phyloP scores from a whole-genome alignment of 2,888 invertebrate genomes.

The Acrobasis suavella region DNA sequence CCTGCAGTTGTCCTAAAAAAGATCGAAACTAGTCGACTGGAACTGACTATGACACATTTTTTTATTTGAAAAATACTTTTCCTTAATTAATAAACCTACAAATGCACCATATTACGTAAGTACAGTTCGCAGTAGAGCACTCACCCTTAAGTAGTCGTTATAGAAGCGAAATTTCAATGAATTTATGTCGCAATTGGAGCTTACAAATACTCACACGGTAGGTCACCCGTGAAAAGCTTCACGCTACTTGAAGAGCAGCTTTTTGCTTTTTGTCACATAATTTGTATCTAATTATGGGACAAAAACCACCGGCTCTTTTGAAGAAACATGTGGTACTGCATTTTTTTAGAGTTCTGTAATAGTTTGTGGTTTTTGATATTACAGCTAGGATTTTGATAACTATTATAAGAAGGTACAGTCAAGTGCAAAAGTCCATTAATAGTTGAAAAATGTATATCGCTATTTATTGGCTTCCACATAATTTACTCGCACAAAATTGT shows the following conservation, averaged over 20 bases:
- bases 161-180: no score
- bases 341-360: not conserved
- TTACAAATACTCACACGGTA: not conserved
- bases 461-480: no score
- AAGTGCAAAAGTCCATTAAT: no score
- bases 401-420: no score
- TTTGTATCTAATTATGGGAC: conserved; percentile 68
- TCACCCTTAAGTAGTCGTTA: no score
- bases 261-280: conserved; percentile 54
- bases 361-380: no score
- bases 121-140: not conserved
- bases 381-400: no score
- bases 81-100: conserved; percentile 5
- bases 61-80: not conserved
- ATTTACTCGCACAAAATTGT: no score
- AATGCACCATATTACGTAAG: conserved; percentile 3
- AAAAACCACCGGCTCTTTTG: conserved; percentile 42
- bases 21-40: not conserved
- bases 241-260: conserved; percentile 2
- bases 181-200: no score
- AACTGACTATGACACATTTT: not conserved
- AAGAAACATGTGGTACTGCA: conserved; percentile 11
- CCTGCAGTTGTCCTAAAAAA: no score
- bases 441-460: no score
- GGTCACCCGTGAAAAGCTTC: conserved; percentile 17